Percentiles rank a stretch among this genome's conserved stretches.
Evolutionary conservation across 2,888 invertebrate species (phyloP).

Genomic region (Apantesis nais): DNA sequence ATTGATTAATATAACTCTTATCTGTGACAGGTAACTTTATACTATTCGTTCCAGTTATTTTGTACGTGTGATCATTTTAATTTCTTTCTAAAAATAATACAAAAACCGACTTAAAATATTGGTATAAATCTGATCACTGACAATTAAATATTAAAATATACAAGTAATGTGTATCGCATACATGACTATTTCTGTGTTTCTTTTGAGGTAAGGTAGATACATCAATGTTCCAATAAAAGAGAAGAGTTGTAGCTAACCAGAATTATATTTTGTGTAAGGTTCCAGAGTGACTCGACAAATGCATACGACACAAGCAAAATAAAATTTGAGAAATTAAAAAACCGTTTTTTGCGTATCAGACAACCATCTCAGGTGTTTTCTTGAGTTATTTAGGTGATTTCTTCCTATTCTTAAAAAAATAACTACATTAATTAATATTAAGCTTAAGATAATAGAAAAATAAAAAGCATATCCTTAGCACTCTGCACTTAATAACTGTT

Average conservation of each 20-base stretch:
- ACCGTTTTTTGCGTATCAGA: no score
- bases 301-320: no score
- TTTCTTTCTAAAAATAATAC: background rate
- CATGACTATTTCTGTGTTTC: no score
- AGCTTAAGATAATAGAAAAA: background rate
- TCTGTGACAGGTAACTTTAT: background rate
- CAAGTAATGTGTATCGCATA: background rate
- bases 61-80: background rate
- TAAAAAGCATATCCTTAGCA: background rate
- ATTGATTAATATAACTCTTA: constrained; percentile 1
- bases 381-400: background rate
- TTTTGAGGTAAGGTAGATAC: no score
- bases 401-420: background rate
- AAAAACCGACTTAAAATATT: background rate
- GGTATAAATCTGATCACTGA: background rate
- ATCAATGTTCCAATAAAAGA: no score
- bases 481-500: background rate
- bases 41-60: background rate
- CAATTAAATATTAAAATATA: background rate
- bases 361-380: background rate
- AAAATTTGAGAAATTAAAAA: no score
- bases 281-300: no score
- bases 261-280: no score
- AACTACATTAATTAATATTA: background rate
- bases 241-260: no score